Evolutionary conservation across 2,113 vertebrate species (phyloP), one percentile per base, ranked within the genome.

Genomic region (Muntiacus muntjak): DNA sequence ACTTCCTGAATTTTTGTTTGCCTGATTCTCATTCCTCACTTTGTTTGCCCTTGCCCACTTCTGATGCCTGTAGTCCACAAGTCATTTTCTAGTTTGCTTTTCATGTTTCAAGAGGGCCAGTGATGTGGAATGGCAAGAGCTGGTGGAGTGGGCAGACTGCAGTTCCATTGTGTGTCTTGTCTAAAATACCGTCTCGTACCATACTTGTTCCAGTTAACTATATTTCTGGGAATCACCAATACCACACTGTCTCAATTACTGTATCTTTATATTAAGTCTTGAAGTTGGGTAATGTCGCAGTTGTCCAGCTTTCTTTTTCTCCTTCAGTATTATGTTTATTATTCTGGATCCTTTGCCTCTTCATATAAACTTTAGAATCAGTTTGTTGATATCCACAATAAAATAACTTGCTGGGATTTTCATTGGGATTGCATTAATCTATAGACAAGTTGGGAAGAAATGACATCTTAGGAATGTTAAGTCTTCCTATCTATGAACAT

Each of bases 181-280:
- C 54, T 91, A 58, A 60, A 91, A 40, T 58, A 60, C 5, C 2
- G 4, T 76, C 62, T 94, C 25, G n/a, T 19, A n/a, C 13, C 60
- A 36, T 17, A 6, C 13, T 14, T 87, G 54, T 10, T 50, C 40
- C 52, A 84, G 14, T 81, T 79, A 13, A 52, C 43, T 79, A 0
- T 54, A 33, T 78, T 40, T 52, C 50, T 25, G 54, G 6, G 40
- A 10, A 13, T 93, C 47, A 19, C 28, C 26, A 87, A 3, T 45
- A 79, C 2, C 26, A 54, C 26, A 23, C 10, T 43, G n/a, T 79
- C 67, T 62, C 3, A 6, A 78, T 94, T 94, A 25, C 47, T 87
- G 26, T 43, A 52, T n/a, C 55, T 87, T 50, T 52, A 52, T 82
- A 82, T 87, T 64, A 88, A 19, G n/a, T 55, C 71, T 88, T 88